phyloP scores from a whole-genome alignment of 2,888 invertebrate species.

The Erebia aethiops region DNA sequence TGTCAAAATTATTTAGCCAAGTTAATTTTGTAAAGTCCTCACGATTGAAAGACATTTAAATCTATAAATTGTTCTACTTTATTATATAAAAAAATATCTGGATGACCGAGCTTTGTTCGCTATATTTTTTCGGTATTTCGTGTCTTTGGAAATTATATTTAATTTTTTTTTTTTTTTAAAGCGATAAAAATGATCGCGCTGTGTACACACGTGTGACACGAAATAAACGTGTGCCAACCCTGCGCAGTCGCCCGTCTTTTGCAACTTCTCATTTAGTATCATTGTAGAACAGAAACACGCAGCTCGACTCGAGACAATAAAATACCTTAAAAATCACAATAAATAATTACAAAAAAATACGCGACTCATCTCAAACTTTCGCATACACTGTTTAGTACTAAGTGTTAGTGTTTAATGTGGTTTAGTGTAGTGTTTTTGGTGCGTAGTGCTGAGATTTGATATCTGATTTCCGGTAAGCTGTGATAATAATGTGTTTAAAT shows the following conservation, averaged over 20 bases:
- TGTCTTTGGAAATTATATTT: too few relatives aligned
- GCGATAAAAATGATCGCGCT: too few relatives aligned
- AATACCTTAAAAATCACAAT: not conserved
- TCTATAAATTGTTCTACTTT: too few relatives aligned
- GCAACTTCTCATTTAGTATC: conserved; percentile 5
- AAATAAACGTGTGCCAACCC: not conserved
- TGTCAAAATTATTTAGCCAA: too few relatives aligned
- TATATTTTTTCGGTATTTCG: too few relatives aligned
- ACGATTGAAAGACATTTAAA: too few relatives aligned
- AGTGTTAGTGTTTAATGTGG: not conserved
- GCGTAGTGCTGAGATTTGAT: not conserved
- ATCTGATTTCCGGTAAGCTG: conserved; percentile 1
- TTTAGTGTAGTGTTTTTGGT: not conserved
- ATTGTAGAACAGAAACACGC: not conserved
- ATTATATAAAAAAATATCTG: too few relatives aligned
- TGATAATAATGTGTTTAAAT: not conserved
- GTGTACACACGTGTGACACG: too few relatives aligned
- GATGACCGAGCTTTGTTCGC: too few relatives aligned
- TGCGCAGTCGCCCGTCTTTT: not conserved
- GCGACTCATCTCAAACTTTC: not conserved
- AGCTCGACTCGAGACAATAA: not conserved
- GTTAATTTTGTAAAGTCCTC: too few relatives aligned
- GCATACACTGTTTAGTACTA: not conserved
- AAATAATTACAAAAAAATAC: not conserved
- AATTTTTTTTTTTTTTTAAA: too few relatives aligned